Evolutionary conservation across 2,888 invertebrate species (phyloP).

Genomic region (Polyploca ridens): DNA sequence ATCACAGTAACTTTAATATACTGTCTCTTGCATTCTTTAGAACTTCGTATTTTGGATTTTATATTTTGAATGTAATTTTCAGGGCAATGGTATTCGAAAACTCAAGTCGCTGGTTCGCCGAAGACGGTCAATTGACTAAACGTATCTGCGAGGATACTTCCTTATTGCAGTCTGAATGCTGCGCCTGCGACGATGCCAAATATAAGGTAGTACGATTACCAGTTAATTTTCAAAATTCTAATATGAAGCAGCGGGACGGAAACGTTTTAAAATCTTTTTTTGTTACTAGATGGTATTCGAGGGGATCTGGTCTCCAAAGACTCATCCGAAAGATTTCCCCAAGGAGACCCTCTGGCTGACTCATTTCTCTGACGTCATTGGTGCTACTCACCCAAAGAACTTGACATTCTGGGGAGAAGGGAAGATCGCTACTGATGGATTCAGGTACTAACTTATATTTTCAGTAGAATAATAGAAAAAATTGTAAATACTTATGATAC

Average conservation of each 20-base stretch:
- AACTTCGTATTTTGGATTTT: neutral
- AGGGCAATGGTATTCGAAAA: constrained; percentile 95
- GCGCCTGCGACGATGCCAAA: constrained; percentile 98
- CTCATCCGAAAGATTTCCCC: constrained; percentile 98
- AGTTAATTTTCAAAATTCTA: neutral
- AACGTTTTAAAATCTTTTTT: neutral
- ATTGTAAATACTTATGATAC: neutral
- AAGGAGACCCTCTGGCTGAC: constrained; percentile 92
- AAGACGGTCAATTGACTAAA: constrained; percentile 92
- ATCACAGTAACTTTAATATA: no score
- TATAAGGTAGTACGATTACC: constrained; percentile 87
- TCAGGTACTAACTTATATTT: constrained; percentile 83
- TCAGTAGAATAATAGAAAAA: neutral
- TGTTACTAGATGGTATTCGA: constrained; percentile 89
- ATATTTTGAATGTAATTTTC: constrained; percentile 20
- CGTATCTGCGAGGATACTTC: constrained; percentile 91
- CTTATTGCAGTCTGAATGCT: constrained; percentile 87
- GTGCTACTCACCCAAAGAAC: constrained; percentile 95
- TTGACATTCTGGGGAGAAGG: constrained; percentile 97
- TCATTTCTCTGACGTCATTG: constrained; percentile 98
- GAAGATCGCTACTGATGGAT: constrained; percentile 93
- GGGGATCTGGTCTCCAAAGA: constrained; percentile 97
- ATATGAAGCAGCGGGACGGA: no score
- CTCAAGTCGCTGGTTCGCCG: constrained; percentile 93
- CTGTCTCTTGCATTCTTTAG: no score